A percentile compares a stretch with the other conserved stretches of the same genome.
Conservation (phyloP, 1,140 invertebrate genomes). For the Drosophila malerkotliana region DNA sequence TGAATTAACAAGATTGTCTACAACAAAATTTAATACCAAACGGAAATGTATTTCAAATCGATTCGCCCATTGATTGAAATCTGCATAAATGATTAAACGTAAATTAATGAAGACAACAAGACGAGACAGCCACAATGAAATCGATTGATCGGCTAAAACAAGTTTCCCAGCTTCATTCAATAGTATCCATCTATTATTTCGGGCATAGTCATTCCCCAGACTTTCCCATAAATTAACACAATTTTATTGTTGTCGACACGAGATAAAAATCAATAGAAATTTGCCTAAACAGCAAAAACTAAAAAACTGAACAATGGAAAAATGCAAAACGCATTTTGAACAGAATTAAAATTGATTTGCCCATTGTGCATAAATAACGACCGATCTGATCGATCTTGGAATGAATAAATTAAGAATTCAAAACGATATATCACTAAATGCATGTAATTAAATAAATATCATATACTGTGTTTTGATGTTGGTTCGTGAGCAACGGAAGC, state of each 20-base stretch:
- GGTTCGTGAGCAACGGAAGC: slow-evolving; percentile 30
- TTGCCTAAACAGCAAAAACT: slow-evolving; percentile 72
- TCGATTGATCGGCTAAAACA: slow-evolving; percentile 43
- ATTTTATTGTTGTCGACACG: slow-evolving; percentile 80
- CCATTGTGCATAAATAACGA: slow-evolving; percentile 64
- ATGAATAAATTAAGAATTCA: slow-evolving; percentile 55
- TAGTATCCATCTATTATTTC: slow-evolving; percentile 28
- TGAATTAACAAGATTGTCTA: slow-evolving; percentile 18
- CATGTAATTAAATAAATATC: slow-evolving; percentile 53
- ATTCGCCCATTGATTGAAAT: slow-evolving; percentile 70
- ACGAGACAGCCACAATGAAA: slow-evolving; percentile 41
- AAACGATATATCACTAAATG: slow-evolving; percentile 51
- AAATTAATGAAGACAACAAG: slow-evolving; percentile 73
- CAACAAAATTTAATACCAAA: slow-evolving; percentile 51
- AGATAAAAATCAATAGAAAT: slow-evolving; percentile 74
- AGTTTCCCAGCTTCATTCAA: slow-evolving; percentile 60
- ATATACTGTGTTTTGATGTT: slow-evolving; percentile 24
- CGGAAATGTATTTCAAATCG: slow-evolving; percentile 71
- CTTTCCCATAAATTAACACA: slow-evolving; percentile 80
- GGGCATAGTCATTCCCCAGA: slow-evolving; percentile 43
- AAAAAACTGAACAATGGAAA: slow-evolving; percentile 33
- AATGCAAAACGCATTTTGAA: slow-evolving; percentile 49
- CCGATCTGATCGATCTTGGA: slow-evolving; percentile 38
- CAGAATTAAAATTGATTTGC: slow-evolving; percentile 74
- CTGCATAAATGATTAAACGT: slow-evolving; percentile 77